Conservation (phyloP, 2,797 vertebrate genomes). For the Carapus acus region DNA sequence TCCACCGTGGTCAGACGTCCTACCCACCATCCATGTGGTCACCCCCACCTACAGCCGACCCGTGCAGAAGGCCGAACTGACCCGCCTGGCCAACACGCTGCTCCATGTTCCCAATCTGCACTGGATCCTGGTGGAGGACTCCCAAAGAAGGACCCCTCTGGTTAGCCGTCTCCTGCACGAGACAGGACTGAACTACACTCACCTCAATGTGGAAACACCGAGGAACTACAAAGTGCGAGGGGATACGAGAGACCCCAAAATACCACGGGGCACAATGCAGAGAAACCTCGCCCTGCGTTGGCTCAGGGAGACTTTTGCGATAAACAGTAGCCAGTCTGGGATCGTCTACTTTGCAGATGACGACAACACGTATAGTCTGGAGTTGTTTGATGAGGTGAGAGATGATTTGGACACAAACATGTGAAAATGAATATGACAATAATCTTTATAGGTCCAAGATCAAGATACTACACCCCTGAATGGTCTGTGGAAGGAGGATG, state of each 20-base stretch:
- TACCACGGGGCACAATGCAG: slow-evolving; percentile 75
- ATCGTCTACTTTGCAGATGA: slow-evolving; percentile 96
- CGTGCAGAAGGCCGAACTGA: slow-evolving; percentile 77
- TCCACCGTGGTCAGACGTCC: slow-evolving; percentile 63
- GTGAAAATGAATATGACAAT: too few relatives aligned
- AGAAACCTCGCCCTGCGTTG: slow-evolving; percentile 74
- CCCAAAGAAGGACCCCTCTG: slow-evolving; percentile 52
- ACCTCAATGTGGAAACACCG: slow-evolving; percentile 72
- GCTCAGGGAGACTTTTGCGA: slow-evolving; percentile 67
- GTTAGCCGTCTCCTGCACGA: slow-evolving; percentile 65
- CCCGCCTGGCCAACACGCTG: slow-evolving; percentile 73
- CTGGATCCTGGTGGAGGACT: slow-evolving; percentile 78
- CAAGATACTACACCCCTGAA: too few relatives aligned
- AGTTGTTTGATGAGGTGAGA: slow-evolving; percentile 93
- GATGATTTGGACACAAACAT: neutral
- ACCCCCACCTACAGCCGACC: slow-evolving; percentile 74
- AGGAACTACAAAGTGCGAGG: slow-evolving; percentile 58
- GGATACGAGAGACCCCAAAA: slow-evolving; percentile 55
- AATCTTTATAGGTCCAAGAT: too few relatives aligned
- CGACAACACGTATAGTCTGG: slow-evolving; percentile 94
- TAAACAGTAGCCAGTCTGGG: slow-evolving; percentile 65
- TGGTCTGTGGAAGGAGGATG: too few relatives aligned
- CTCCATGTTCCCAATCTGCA: slow-evolving; percentile 74
- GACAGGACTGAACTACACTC: slow-evolving; percentile 72
- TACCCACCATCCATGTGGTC: slow-evolving; percentile 69